phyloP scores from a whole-genome alignment of 2,797 vertebrate species.

The Chelonia mydas region DNA sequence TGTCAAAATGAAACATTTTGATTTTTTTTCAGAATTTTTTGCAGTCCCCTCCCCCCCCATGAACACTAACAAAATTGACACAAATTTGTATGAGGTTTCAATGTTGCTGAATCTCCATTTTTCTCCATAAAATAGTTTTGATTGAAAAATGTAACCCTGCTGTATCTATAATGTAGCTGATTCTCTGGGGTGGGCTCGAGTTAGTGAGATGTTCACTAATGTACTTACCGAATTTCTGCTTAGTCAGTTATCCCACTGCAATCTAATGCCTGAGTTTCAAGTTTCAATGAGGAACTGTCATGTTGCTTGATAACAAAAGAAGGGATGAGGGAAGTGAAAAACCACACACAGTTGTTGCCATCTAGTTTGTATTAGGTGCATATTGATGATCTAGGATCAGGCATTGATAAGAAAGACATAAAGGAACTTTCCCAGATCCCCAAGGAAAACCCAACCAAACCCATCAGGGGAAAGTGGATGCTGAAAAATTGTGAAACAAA shows the following conservation, averaged over 20 bases:
- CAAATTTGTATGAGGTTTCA: neutral
- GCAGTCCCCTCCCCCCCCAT: no score
- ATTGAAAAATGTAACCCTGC: neutral
- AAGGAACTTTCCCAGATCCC: neutral
- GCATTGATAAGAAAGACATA: constrained; percentile 13
- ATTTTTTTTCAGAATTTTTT: no score
- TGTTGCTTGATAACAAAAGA: neutral
- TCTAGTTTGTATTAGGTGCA: constrained; percentile 21
- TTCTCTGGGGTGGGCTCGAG: fast-evolving
- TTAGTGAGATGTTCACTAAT: neutral
- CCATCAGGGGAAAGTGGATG: neutral
- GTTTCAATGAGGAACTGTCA: neutral
- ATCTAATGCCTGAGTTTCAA: neutral
- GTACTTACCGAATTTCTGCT: neutral
- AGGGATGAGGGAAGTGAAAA: neutral
- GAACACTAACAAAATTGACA: neutral
- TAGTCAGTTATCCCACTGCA: constrained; percentile 13
- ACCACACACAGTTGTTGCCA: constrained; percentile 4
- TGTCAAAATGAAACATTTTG: neutral
- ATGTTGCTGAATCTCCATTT: neutral
- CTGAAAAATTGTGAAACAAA: neutral
- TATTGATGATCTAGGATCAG: neutral
- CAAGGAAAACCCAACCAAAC: neutral
- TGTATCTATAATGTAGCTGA: neutral
- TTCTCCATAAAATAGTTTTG: neutral